phyloP scores from a whole-genome alignment of 2,113 vertebrate genomes.

The Marmota flaviventris region DNA sequence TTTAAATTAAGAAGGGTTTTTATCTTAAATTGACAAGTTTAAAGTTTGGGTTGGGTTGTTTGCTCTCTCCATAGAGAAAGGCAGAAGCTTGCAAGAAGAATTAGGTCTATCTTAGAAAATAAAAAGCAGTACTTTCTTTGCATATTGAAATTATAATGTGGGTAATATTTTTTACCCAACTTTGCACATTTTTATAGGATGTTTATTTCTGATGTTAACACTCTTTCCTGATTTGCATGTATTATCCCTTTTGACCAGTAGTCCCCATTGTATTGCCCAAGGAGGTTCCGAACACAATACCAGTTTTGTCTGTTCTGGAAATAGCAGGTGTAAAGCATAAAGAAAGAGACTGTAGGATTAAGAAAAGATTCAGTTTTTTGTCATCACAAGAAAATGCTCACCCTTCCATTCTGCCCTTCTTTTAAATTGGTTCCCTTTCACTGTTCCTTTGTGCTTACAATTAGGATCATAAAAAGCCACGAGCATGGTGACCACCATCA shows the following conservation, averaged over 20 bases:
- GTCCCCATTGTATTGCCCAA: not conserved
- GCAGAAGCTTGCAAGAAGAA: not conserved
- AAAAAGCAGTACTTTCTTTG: not conserved
- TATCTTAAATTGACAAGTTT: conserved; percentile 17
- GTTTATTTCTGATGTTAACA: conserved; percentile 23
- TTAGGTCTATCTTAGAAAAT: conserved; percentile 15
- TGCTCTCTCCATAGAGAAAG: not conserved
- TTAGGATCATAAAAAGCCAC: conserved; percentile 25
- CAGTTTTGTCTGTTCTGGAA: conserved; percentile 62
- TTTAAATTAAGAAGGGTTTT: not conserved
- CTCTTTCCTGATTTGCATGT: not conserved
- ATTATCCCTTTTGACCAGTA: conserved; percentile 50
- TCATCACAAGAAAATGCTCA: conserved; percentile 74
- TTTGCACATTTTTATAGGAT: not conserved
- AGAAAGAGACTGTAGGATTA: conserved; percentile 74
- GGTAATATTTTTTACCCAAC: not conserved
- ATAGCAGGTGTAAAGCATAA: conserved; percentile 68
- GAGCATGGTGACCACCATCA: not conserved
- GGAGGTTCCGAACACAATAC: conserved; percentile 42
- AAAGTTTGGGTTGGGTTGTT: not conserved
- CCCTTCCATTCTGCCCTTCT: not conserved
- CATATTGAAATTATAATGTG: not conserved
- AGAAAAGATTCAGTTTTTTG: conserved; percentile 81
- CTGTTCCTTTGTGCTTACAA: not conserved
- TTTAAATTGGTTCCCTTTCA: conserved; percentile 51